These are phyloP conservation scores for Excalfactoria chinensis DNA, from an alignment of 2,113 vertebrate genomes.

Conservation along the genomic window DNA sequence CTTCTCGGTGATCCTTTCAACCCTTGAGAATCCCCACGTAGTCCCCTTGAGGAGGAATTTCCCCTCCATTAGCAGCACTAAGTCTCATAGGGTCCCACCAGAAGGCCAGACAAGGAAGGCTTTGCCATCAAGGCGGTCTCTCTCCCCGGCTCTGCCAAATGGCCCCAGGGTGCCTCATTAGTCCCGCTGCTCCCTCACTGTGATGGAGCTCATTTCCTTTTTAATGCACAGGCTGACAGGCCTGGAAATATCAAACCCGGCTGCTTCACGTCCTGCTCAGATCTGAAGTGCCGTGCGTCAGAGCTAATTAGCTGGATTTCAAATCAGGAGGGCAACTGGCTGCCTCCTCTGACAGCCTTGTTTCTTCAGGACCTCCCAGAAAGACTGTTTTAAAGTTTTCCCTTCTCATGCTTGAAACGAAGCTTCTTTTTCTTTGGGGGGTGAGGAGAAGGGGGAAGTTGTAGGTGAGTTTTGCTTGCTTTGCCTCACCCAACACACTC, in stretches of 20 bases:
- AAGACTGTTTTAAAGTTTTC: not conserved
- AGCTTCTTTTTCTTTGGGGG: not conserved
- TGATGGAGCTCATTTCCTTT: not conserved
- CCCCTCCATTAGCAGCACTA: fast-evolving
- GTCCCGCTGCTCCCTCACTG: not conserved
- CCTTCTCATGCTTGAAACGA: not conserved
- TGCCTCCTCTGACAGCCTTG: slow-evolving; percentile 34
- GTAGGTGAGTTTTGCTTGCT: not conserved
- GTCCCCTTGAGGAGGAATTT: not conserved
- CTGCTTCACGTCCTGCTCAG: not conserved
- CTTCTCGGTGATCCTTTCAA: not conserved
- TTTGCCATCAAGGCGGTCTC: not conserved
- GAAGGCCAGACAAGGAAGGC: not conserved
- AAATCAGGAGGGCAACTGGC: not conserved
- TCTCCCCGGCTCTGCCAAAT: not conserved
- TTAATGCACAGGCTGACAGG: not conserved
- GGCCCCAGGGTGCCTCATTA: slow-evolving; percentile 56
- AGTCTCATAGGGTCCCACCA: not conserved
- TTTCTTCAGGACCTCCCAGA: slow-evolving; percentile 51
- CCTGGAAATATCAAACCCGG: slow-evolving; percentile 48
- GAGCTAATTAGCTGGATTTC: slow-evolving; percentile 63
- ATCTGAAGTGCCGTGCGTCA: not conserved
- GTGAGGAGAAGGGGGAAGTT: not conserved
- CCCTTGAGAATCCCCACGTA: not conserved
- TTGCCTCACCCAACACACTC: not conserved